A percentile compares a stretch with the other conserved stretches of the same genome.
Conservation (phyloP, 1,140 invertebrate species). For the Tetraneura akinire region DNA sequence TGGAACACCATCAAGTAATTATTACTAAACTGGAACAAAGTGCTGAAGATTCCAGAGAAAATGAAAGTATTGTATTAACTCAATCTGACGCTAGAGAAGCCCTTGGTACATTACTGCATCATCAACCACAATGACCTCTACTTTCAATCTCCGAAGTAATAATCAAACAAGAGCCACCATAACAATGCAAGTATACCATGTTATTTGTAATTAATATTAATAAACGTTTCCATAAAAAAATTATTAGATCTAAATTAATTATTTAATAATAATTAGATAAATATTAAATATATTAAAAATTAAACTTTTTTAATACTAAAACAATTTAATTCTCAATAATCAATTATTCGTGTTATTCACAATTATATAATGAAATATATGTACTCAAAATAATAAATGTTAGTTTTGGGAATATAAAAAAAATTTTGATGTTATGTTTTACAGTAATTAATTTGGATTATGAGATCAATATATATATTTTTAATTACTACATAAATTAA, state of each 20-base stretch:
- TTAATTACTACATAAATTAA: neutral
- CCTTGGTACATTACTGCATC: conserved; percentile 34
- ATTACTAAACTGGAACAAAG: conserved; percentile 48
- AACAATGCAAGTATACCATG: conserved; percentile 22
- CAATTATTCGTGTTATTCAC: too few relatives aligned
- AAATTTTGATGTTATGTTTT: neutral
- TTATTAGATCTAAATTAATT: neutral
- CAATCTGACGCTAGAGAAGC: conserved; percentile 45
- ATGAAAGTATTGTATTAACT: conserved; percentile 45
- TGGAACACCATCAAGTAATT: conserved; percentile 37
- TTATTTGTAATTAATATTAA: conserved; percentile 13
- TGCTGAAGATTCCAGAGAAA: conserved; percentile 25
- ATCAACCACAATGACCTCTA: conserved; percentile 33
- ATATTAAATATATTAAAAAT: too few relatives aligned
- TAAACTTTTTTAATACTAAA: too few relatives aligned
- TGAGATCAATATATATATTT: neutral
- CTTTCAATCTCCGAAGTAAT: conserved; percentile 13
- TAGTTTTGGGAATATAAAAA: too few relatives aligned
- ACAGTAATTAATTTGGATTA: conserved; percentile 13
- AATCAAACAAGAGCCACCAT: conserved; percentile 23
- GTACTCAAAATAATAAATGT: conserved; percentile 9
- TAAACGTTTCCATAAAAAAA: neutral
- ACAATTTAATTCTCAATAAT: too few relatives aligned
- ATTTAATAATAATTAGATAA: neutral
- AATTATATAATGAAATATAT: neutral